Base-by-base conservation (phyloP, 2,888 invertebrate genomes). In the Colletes collaris region DNA sequence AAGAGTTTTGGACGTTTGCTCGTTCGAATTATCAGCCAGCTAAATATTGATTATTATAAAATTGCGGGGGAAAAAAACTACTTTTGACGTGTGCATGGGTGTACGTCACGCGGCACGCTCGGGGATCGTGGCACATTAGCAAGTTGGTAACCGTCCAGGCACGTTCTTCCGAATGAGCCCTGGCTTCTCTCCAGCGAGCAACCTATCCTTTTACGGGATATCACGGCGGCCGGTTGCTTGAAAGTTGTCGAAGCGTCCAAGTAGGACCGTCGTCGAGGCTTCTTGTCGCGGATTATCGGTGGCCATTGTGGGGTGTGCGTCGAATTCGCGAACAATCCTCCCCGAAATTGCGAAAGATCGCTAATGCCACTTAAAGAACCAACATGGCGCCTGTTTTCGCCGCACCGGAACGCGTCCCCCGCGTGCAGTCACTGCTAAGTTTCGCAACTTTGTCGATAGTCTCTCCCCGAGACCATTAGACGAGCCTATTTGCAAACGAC, bases 81-180 rank as follows among this genome's bases (percentile, higher is more conserved):
- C 13, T 46, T 46, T 10, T n/a, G 13, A 35, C 8, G 7, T 46
- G n/a, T 81, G 72, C 65, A 72, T 76, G 77, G 74, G 74, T 68
- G 82, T 79, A 79, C 76, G 73, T 82, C 74, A 69, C 65, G 59
- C 66, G 49, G 52, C 53, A 27, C 27, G 68, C 63, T 72, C 78
- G 56, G 50, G 82, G 79, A 75, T 76, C 72, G 78, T 71, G 74
- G 89, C 83, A 88, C 89, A 89, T 91, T 90, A 89, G 89, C 88
- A 87, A 90, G 87, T 90, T 88, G 91, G 89, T 90, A 83, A 87
- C 81, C 81, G 83, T 89, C 89, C 89, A 89, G 89, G 81, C 90
- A 89, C 87, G 88, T 88, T 88, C 89, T 87, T 83, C 81, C 80
- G 83, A 88, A 89, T 89, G 87, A 89, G 80, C 83, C 81, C 88